These are phyloP conservation scores for Chloroceryle amazona DNA, from an alignment of 2,797 vertebrate genomes.

Conservation along the genomic window DNA sequence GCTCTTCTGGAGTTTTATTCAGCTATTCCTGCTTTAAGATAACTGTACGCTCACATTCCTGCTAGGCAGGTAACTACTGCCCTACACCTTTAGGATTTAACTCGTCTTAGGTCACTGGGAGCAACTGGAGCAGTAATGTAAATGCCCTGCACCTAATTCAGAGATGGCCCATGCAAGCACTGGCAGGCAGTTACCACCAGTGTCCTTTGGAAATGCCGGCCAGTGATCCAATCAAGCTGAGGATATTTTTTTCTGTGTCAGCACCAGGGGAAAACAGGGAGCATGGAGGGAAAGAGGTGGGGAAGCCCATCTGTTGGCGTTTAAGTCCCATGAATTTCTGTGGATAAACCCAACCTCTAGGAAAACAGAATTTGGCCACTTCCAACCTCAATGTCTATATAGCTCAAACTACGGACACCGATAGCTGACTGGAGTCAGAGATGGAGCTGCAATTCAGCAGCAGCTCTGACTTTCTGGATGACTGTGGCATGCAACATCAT, in stretches of 20 bases:
- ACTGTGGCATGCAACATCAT: not conserved
- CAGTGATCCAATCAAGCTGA: not conserved
- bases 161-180: not conserved
- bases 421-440: not conserved
- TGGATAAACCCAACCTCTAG: not conserved
- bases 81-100: not conserved
- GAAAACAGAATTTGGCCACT: not conserved
- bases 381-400: not conserved
- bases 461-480: not conserved
- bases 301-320: not conserved
- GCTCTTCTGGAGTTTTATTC: not conserved
- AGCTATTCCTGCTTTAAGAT: not conserved
- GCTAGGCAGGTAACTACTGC: not conserved
- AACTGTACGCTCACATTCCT: not conserved
- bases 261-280: not conserved
- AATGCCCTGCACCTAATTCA: not conserved
- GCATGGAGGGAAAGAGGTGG: not conserved
- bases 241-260: not conserved
- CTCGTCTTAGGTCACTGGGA: not conserved
- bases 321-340: not conserved
- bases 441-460: not conserved
- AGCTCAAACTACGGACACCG: not conserved
- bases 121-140: not conserved
- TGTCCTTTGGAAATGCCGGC: not conserved
- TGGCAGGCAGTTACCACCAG: not conserved